Conservation (phyloP, 2,888 invertebrate genomes). For the Pomacea canaliculata region DNA sequence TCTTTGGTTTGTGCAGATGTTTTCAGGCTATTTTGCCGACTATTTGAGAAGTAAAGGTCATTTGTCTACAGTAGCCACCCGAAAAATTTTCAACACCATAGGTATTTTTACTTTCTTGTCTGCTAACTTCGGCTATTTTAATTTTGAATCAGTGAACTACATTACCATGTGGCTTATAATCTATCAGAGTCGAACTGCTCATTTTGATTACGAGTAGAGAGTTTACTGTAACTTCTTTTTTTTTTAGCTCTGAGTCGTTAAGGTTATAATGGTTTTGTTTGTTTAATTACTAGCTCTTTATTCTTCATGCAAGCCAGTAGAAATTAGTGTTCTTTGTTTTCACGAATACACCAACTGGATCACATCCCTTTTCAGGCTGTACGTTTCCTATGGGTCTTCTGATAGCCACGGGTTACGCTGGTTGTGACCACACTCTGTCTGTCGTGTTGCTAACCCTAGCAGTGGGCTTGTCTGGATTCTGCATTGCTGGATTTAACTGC, state of each 20-base stretch:
- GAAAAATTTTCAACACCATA: constrained; percentile 49
- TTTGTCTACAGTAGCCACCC: constrained; percentile 47
- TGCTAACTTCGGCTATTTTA: not conserved
- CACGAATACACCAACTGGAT: too few species aligned
- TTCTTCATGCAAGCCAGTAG: too few species aligned
- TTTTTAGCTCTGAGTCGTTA: too few species aligned
- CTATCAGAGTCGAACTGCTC: too few species aligned
- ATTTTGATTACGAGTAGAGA: too few species aligned
- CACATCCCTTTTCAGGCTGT: constrained; percentile 39
- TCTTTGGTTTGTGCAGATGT: constrained; percentile 85
- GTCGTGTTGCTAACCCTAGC: constrained; percentile 53
- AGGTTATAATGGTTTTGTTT: too few species aligned
- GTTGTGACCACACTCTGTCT: constrained; percentile 48
- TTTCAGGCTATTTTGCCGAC: constrained; percentile 87
- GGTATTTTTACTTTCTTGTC: constrained; percentile 34
- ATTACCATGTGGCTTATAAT: too few species aligned
- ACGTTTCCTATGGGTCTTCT: constrained; percentile 46
- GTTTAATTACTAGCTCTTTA: too few species aligned
- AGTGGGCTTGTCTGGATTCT: constrained; percentile 54
- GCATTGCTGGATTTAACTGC: constrained; percentile 55
- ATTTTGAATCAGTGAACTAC: too few species aligned
- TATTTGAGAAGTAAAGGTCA: constrained; percentile 74
- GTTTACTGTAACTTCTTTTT: too few species aligned
- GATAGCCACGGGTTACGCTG: constrained; percentile 51
- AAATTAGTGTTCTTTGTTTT: too few species aligned